These are phyloP conservation scores for Apostichopus parvimensis DNA, from an alignment of 35 echinoderm and acorn worm genomes.

Conservation along the genomic window DNA sequence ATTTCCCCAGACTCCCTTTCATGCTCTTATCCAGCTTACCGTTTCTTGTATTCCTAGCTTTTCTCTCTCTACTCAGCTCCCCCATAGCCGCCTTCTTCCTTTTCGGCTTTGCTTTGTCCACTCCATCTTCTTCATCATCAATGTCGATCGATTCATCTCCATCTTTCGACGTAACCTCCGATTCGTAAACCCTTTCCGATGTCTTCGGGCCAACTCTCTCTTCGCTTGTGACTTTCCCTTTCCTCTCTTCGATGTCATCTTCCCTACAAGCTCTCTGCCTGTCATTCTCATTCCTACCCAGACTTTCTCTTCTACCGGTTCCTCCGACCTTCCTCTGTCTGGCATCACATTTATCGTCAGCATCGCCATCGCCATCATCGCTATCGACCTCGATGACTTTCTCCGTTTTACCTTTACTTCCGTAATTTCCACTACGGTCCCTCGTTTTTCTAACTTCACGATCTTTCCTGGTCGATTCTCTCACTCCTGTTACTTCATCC, in stretches of 20 bases:
- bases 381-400: background rate
- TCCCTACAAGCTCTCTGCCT: background rate
- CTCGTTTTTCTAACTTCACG: background rate
- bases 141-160: background rate
- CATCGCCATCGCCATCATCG: background rate
- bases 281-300: background rate
- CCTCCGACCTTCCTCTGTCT: background rate
- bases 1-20: background rate
- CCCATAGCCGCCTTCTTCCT: background rate
- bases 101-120: background rate
- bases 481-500: background rate
- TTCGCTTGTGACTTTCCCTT: background rate
- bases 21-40: background rate
- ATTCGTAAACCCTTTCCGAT: background rate
- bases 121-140: background rate
- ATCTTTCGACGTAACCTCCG: background rate
- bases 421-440: background rate
- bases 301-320: background rate
- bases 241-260: background rate
- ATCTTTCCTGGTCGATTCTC: background rate
- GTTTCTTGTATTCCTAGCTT: background rate
- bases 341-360: background rate
- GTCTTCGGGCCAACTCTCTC: background rate
- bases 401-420: background rate
- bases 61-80: background rate